Conservation (phyloP, 2,113 vertebrate species). For the Gobius niger region DNA sequence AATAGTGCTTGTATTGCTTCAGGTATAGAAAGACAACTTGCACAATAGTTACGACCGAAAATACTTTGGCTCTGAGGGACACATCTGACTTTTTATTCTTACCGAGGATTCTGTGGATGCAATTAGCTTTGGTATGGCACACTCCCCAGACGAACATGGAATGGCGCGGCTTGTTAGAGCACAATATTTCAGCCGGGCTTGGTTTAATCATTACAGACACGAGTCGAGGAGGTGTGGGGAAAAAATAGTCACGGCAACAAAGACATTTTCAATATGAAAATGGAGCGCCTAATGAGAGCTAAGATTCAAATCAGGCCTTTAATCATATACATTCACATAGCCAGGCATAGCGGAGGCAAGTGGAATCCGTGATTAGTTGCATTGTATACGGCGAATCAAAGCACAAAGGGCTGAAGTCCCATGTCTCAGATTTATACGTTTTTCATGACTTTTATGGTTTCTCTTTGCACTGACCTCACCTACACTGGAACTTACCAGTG, state of each 20-base stretch:
- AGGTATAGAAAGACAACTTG: conserved; percentile 55
- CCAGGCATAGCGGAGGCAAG: conserved; percentile 25
- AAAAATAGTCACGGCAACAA: conserved; percentile 25
- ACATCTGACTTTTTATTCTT: conserved; percentile 25
- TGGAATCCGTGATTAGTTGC: conserved; percentile 22
- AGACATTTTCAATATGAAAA: conserved; percentile 33
- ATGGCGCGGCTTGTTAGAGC: conserved; percentile 43
- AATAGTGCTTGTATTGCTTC: conserved; percentile 62
- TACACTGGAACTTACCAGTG: conserved; percentile 49
- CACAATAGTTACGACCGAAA: conserved; percentile 31
- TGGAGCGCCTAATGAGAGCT: conserved; percentile 36
- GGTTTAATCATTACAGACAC: conserved; percentile 57
- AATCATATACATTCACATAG: conserved; percentile 38
- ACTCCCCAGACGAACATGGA: conserved; percentile 39
- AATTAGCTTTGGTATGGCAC: conserved; percentile 53
- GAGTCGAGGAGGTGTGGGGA: conserved; percentile 28
- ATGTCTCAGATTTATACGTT: background rate
- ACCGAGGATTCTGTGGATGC: conserved; percentile 30
- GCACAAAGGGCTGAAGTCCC: conserved; percentile 29
- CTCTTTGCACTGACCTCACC: conserved; percentile 15
- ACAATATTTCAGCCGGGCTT: conserved; percentile 50
- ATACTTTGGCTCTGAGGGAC: conserved; percentile 10
- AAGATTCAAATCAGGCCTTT: conserved; percentile 19
- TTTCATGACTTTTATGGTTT: background rate
- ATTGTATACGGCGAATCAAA: conserved; percentile 34